Base-by-base conservation (phyloP, 2,888 invertebrate species). In the Ennomos quercinarius region DNA sequence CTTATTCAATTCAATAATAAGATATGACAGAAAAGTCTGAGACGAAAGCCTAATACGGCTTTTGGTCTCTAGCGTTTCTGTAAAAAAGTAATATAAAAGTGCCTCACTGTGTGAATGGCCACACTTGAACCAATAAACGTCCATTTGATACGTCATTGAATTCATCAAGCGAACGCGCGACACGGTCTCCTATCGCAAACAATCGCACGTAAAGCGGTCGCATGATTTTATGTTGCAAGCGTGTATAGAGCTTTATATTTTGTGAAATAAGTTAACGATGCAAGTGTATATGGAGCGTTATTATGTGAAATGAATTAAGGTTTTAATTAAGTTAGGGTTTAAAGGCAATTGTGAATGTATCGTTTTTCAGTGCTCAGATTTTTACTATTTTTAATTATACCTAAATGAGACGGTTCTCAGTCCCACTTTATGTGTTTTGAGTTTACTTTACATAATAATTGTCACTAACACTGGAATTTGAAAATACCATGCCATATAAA, bases 171-270 rank as follows among this genome's bases (percentile, higher is more conserved):
- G 54, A 60, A 37, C 37, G 40, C 62, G 58, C 59, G 68, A 59
- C 51, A 66, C 63, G 64, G 62, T 59, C 66, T 72, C 38, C 41
- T 49, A 60, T 44, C 60, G 45, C 39, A 57, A 53, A 86, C 84
- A 86, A 86, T 86, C 73, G 81, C 66, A 68, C 73, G 77, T 81
- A 78, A 80, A 79, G 72, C 75, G 73, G 71, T 68, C 66, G 72
- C 71, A 69, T 68, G 73, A 75, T 70, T 81, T 77, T 78, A 78
- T 73, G 76, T 74, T 66, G 72, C 74, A 63, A 71, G 66, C 72
- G 73, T 71, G 73, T 41, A 37, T 38, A 38, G 51, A 37, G 6
- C 49, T 44, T 58, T 50, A 38, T 56, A 38, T 56, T 54, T 44
- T 55, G 4, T 36, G 37, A 48, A 53, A 44, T 44, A 40, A 41